A percentile compares a stretch with the other conserved stretches of the same genome.
Evolutionary conservation across 2,888 invertebrate species (phyloP).

Genomic region (Andrena haemorrhoa): DNA sequence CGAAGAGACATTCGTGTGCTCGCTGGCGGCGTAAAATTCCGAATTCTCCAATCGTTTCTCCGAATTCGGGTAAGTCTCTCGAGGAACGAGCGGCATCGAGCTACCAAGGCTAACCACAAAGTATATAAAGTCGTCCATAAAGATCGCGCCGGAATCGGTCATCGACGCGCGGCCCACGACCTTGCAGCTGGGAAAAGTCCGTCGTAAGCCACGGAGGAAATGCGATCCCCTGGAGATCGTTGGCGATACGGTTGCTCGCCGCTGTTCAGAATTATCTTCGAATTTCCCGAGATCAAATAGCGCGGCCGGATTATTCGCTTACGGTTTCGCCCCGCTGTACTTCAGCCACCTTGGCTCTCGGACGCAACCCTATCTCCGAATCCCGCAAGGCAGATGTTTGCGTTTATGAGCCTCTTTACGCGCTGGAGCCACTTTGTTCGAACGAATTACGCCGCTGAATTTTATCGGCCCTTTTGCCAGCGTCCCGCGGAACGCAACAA

Average conservation of each 20-base stretch:
- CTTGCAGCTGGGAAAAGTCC: conserved; percentile 2
- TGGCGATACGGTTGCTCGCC: conserved; percentile 20
- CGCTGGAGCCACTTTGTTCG: background rate
- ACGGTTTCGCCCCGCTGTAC: background rate
- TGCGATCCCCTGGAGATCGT: conserved; percentile 25
- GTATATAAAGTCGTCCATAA: background rate
- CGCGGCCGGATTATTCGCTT: conserved; percentile 50
- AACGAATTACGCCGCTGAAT: background rate
- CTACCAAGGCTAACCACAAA: background rate
- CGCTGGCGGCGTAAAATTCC: too few relatives aligned
- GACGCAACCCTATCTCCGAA: conserved; percentile 27
- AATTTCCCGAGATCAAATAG: conserved; percentile 62
- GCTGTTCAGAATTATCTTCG: conserved; percentile 51
- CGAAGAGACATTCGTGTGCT: conserved; percentile 8
- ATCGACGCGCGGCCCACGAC: background rate
- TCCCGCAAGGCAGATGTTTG: conserved; percentile 20
- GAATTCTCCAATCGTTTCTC: too few relatives aligned
- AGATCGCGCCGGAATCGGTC: background rate
- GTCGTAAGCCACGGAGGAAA: conserved; percentile 7
- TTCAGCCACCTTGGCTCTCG: background rate
- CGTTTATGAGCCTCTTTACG: background rate
- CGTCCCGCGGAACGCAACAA: background rate
- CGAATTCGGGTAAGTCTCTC: background rate
- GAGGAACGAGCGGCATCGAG: background rate
- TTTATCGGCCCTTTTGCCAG: too few relatives aligned